Conservation (phyloP, 2,888 invertebrate genomes). For the Gibbula magus region DNA sequence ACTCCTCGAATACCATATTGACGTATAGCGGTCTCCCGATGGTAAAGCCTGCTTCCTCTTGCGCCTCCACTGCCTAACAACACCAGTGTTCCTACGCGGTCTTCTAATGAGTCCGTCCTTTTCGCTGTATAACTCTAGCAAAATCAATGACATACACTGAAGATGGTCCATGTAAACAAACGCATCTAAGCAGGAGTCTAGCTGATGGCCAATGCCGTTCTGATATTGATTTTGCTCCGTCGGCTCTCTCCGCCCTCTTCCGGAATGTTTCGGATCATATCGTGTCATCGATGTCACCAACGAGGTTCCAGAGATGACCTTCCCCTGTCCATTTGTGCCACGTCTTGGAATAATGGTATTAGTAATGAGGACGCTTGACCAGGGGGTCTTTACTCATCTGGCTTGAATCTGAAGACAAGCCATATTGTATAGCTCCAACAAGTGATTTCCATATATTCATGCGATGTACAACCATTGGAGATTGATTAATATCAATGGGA, state of each 20-base stretch:
- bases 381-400: too few relatives aligned
- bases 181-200: background rate
- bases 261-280: background rate
- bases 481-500: too few relatives aligned
- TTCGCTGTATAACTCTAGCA: background rate
- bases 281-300: background rate
- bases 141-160: background rate
- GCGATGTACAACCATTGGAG: too few relatives aligned
- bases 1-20: background rate
- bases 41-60: background rate
- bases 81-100: background rate
- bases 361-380: background rate
- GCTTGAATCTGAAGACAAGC: too few relatives aligned
- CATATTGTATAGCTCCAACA: too few relatives aligned
- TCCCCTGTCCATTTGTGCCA: background rate
- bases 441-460: too few relatives aligned
- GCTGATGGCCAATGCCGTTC: background rate
- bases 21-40: background rate
- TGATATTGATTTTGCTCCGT: background rate
- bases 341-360: background rate
- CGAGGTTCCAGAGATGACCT: background rate
- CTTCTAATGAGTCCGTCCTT: slow-evolving; percentile 10
- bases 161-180: slow-evolving; percentile 7
- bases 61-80: background rate
- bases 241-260: background rate